Percentiles rank a stretch among this genome's conserved stretches.
Evolutionary conservation across 2,888 invertebrate genomes (phyloP).

Genomic region (Theretra japonica): DNA sequence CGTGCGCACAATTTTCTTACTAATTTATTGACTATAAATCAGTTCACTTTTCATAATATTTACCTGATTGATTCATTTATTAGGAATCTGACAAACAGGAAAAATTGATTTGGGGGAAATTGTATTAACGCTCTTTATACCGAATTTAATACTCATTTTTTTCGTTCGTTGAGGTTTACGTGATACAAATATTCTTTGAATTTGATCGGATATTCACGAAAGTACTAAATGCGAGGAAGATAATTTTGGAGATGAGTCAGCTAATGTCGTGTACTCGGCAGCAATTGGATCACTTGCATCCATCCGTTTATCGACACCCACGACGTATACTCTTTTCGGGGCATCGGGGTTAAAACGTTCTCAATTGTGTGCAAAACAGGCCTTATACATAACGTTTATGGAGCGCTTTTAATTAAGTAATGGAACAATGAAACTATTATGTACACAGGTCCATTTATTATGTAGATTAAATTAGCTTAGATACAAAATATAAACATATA

Average conservation of each 20-base stretch:
- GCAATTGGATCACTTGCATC: slow-evolving; percentile 54
- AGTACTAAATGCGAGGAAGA: slow-evolving; percentile 35
- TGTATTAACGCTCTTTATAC: background rate
- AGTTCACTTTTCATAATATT: background rate
- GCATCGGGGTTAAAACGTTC: slow-evolving; percentile 1
- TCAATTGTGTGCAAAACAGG: background rate
- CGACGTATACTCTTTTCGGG: slow-evolving; percentile 41
- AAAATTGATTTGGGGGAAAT: background rate
- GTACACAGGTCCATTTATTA: background rate
- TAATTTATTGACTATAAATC: background rate
- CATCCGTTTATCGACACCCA: slow-evolving; percentile 43
- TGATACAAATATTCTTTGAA: background rate
- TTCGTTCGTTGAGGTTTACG: background rate
- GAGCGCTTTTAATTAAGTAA: background rate
- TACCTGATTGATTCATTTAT: background rate
- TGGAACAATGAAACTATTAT: background rate
- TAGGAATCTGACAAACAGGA: background rate
- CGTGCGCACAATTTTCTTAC: background rate
- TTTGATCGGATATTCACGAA: slow-evolving; percentile 1
- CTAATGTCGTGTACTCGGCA: slow-evolving; percentile 36
- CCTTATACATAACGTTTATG: too few species aligned
- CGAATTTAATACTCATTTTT: background rate
- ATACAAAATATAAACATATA: background rate
- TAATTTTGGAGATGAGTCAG: slow-evolving; percentile 53
- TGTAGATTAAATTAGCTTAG: background rate